Evolutionary conservation across 2,113 vertebrate species (phyloP).

Genomic region (Ailuropoda melanoleuca): DNA sequence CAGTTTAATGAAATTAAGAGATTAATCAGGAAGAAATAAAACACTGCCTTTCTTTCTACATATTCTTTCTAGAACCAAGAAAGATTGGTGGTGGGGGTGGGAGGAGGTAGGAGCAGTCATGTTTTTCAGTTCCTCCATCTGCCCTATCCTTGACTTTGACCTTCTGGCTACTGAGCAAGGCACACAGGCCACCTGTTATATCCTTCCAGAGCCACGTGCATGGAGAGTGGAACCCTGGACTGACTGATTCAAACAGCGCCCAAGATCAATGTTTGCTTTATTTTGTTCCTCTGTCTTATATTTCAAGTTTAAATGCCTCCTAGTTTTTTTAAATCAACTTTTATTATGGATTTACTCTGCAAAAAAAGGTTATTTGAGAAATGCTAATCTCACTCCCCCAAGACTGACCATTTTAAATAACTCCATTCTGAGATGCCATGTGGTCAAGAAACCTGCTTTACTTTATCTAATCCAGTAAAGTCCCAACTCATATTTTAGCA

Average conservation of each 20-base stretch:
- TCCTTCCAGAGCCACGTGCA: neutral
- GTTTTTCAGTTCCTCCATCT: neutral
- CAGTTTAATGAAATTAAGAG: neutral
- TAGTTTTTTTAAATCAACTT: neutral
- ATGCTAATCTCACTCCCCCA: neutral
- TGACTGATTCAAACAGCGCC: neutral
- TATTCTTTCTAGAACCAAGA: neutral
- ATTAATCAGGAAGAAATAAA: neutral
- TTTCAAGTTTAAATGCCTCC: neutral
- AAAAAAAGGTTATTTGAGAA: neutral
- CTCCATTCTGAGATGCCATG: neutral
- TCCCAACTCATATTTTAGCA: neutral
- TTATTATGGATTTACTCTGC: neutral
- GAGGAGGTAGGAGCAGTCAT: no score
- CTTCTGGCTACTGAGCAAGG: neutral
- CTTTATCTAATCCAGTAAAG: neutral
- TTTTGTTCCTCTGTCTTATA: neutral
- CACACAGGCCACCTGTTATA: no score
- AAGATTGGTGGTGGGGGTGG: neutral
- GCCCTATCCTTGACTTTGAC: neutral
- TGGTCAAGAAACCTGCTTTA: neutral
- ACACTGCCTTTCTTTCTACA: neutral
- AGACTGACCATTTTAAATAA: neutral
- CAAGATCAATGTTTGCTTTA: neutral
- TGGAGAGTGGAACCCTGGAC: neutral